A percentile compares a stretch with the other conserved stretches of the same genome.
Conservation (phyloP, 2,797 vertebrate species). For the Neostethus bicornis region DNA sequence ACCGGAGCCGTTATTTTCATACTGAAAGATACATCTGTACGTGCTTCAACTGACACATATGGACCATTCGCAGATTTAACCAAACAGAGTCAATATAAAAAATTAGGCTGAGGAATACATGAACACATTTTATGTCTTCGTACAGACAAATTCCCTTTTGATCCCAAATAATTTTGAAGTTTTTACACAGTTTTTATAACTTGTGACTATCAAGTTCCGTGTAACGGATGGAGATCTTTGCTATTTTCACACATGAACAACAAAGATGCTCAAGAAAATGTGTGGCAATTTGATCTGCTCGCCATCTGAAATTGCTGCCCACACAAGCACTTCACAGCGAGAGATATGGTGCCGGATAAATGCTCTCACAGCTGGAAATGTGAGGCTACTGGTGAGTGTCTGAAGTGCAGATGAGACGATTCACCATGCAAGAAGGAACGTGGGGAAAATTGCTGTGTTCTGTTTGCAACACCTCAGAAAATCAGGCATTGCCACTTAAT, state of each 20-base stretch:
- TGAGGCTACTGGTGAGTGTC: background rate
- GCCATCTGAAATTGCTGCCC: background rate
- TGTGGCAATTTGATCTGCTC: background rate
- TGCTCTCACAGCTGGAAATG: background rate
- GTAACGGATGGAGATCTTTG: conserved; percentile 37
- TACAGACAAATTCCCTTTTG: background rate
- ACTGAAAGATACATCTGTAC: no score
- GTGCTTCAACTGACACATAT: no score
- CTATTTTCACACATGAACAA: background rate
- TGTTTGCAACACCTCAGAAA: background rate
- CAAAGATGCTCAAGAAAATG: background rate
- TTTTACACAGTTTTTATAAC: conserved; percentile 27
- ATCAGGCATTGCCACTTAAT: background rate
- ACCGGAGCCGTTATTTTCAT: no score
- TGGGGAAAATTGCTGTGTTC: background rate
- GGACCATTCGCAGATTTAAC: no score
- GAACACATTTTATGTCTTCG: no score
- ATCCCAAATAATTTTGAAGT: conserved; percentile 13
- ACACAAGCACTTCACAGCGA: background rate
- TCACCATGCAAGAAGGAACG: background rate
- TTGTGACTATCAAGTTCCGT: background rate
- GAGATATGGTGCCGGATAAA: background rate
- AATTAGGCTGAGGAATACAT: no score
- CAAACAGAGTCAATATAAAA: no score
- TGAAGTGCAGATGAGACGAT: background rate